These are phyloP conservation scores for Drosophila takahashii DNA, from an alignment of 1,140 invertebrate species.

Conservation along the genomic window DNA sequence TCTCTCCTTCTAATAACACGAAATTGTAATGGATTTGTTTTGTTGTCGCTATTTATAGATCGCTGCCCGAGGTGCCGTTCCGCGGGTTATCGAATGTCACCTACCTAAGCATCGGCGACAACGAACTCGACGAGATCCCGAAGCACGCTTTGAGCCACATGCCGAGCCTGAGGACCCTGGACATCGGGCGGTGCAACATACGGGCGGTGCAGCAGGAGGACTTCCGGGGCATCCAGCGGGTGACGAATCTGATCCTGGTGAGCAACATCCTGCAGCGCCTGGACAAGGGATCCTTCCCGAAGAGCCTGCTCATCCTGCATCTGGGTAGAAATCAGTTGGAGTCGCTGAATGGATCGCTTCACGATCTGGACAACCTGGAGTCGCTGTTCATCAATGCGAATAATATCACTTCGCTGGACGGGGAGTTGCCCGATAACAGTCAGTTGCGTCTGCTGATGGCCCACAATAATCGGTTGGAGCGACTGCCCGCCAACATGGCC, in stretches of 20 bases:
- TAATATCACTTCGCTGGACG: conserved; percentile 88
- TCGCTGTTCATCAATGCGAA: conserved; percentile 92
- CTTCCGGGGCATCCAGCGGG: conserved; percentile 88
- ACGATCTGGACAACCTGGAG: conserved; percentile 89
- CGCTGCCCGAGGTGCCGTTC: conserved; percentile 89
- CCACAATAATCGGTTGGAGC: conserved; percentile 89
- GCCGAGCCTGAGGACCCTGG: conserved; percentile 89
- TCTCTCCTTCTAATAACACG: conserved; percentile 35
- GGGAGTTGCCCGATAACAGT: conserved; percentile 89
- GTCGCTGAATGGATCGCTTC: conserved; percentile 90
- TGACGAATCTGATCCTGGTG: conserved; percentile 89
- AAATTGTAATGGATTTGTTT: conserved; percentile 53
- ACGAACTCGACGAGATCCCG: conserved; percentile 89
- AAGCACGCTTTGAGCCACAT: conserved; percentile 89
- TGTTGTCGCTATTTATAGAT: conserved; percentile 85
- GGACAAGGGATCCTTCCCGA: conserved; percentile 88
- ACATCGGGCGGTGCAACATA: conserved; percentile 90
- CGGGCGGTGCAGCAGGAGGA: conserved; percentile 87
- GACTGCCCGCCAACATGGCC: conserved; percentile 89
- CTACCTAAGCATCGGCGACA: conserved; percentile 91
- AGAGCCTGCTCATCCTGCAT: conserved; percentile 88
- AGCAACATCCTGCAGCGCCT: conserved; percentile 90
- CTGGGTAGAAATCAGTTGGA: conserved; percentile 90
- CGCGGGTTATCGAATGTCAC: conserved; percentile 89
- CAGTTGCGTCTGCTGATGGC: conserved; percentile 89